Conservation (phyloP, 2,888 invertebrate genomes). For the Volucella inanis region DNA sequence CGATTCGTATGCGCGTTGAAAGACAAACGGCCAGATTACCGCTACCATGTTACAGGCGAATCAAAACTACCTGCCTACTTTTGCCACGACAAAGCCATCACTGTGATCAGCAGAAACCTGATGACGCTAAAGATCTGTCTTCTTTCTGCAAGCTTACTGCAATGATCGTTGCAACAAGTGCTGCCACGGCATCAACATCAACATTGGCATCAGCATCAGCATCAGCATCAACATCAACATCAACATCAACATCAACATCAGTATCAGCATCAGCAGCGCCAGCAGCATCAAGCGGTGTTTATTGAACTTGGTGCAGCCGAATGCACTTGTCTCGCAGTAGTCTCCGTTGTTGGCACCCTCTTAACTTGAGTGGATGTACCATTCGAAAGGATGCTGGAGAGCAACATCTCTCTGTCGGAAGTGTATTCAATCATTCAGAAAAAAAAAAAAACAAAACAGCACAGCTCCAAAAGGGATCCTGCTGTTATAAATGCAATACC, state of each 20-base stretch:
- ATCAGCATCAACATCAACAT: conserved; percentile 12
- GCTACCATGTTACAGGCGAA: conserved; percentile 51
- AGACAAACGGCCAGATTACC: conserved; percentile 64
- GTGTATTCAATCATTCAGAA: conserved; percentile 26
- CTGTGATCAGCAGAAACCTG: conserved; percentile 49
- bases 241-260: neutral
- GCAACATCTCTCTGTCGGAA: conserved; percentile 59
- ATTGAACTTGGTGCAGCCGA: conserved; percentile 68
- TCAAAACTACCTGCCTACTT: conserved; percentile 66
- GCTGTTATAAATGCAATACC: conserved; percentile 53
- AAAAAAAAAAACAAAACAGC: conserved; percentile 23
- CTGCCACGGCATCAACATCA: conserved; percentile 26
- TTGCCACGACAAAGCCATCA: conserved; percentile 72
- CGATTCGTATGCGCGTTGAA: conserved; percentile 70
- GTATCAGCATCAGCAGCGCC: no score
- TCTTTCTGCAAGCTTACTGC: conserved; percentile 56
- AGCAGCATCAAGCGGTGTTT: conserved; percentile 60
- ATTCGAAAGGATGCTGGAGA: conserved; percentile 44
- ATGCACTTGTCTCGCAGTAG: conserved; percentile 63
- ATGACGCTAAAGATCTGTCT: conserved; percentile 72
- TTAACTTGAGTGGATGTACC: conserved; percentile 25
- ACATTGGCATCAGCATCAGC: neutral
- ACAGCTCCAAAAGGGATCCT: conserved; percentile 29
- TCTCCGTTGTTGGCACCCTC: conserved; percentile 46
- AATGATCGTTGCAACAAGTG: conserved; percentile 64